These are phyloP conservation scores for Calephelis virginiensis DNA, from an alignment of 1,140 invertebrate genomes.

Conservation along the genomic window DNA sequence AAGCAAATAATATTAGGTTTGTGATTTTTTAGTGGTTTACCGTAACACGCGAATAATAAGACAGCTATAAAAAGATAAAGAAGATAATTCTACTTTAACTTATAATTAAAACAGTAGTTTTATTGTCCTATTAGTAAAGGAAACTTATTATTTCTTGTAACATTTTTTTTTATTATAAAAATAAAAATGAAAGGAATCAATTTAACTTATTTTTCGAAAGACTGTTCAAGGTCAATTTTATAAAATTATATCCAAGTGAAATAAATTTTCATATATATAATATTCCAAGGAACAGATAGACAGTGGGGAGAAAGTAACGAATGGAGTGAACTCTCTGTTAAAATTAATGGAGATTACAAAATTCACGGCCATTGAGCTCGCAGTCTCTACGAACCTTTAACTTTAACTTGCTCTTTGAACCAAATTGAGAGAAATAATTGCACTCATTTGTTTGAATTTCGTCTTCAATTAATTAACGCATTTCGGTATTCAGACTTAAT, in stretches of 20 bases:
- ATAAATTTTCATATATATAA: background rate
- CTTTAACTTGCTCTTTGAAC: constrained; percentile 70
- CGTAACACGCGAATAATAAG: too few species aligned
- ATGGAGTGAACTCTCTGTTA: constrained; percentile 55
- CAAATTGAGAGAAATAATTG: constrained; percentile 77
- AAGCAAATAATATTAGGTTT: too few species aligned
- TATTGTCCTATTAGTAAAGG: too few species aligned
- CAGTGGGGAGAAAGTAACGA: constrained; percentile 40
- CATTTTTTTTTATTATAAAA: too few species aligned
- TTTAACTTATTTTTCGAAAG: too few species aligned
- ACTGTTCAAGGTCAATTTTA: background rate
- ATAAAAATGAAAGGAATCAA: too few species aligned
- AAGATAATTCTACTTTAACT: too few species aligned
- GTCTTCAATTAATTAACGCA: constrained; percentile 49
- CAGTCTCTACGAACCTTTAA: constrained; percentile 68
- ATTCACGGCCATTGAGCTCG: constrained; percentile 73
- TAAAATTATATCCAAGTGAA: background rate
- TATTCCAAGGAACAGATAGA: constrained; percentile 30
- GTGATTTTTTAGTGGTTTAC: too few species aligned
- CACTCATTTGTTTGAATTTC: constrained; percentile 68
- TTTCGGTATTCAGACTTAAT: constrained; percentile 33
- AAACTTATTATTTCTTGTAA: too few species aligned
- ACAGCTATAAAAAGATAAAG: too few species aligned
- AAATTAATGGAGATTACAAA: constrained; percentile 77
- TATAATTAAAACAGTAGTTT: too few species aligned